These are phyloP conservation scores for Lochmaea capreae DNA, from an alignment of 2,888 invertebrate genomes.

Conservation along the genomic window DNA sequence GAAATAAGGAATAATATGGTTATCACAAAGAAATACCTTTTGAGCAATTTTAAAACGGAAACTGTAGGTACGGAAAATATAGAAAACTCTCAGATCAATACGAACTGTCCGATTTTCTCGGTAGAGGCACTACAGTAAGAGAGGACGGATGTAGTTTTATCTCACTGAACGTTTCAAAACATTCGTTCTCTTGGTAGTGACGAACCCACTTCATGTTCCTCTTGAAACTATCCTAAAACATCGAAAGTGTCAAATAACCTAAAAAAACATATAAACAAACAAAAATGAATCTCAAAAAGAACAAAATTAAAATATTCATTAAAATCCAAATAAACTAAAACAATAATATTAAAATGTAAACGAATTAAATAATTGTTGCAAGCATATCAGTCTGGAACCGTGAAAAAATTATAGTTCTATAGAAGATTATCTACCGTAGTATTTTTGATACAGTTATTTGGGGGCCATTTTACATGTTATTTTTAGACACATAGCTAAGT, in stretches of 20 bases:
- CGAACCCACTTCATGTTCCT: conserved; percentile 41
- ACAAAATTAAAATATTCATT: conserved; percentile 39
- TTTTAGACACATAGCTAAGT: conserved; percentile 46
- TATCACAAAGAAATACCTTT: no score
- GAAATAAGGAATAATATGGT: no score
- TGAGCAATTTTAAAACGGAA: no score
- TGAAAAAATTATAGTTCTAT: conserved; percentile 41
- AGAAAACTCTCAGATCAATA: conserved; percentile 19
- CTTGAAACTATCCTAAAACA: conserved; percentile 42
- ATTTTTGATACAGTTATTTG: conserved; percentile 59
- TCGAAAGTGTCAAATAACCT: conserved; percentile 48
- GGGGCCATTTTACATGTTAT: conserved; percentile 55
- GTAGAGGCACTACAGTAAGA: conserved; percentile 42
- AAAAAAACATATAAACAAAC: conserved; percentile 41
- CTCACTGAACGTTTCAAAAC: conserved; percentile 28
- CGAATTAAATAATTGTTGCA: conserved; percentile 41
- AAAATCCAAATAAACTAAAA: conserved; percentile 36
- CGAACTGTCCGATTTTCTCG: conserved; percentile 18
- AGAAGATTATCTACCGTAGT: conserved; percentile 53
- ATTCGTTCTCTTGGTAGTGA: conserved; percentile 40
- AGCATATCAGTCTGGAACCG: conserved; percentile 46
- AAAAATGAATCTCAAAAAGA: conserved; percentile 43
- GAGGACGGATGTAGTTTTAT: conserved; percentile 34
- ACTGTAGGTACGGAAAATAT: not conserved
- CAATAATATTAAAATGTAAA: conserved; percentile 44